Evolutionary conservation across 2,888 invertebrate genomes (phyloP).

Genomic region (Philhelius pedissequus): DNA sequence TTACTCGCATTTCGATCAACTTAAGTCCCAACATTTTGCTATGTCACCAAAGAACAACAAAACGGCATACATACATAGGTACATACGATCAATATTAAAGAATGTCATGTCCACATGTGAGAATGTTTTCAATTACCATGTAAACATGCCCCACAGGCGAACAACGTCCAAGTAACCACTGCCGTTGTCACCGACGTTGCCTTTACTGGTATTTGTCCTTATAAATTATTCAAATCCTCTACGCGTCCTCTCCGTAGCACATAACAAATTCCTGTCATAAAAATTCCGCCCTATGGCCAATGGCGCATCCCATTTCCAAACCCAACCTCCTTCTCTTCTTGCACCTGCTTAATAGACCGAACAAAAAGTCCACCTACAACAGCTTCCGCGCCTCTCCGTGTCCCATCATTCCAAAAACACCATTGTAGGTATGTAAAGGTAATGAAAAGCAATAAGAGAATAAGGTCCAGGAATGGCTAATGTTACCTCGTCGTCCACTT

Average conservation of each 20-base stretch:
- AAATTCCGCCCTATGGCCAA: conserved; percentile 53
- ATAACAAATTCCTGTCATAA: conserved; percentile 61
- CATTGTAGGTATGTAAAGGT: not conserved
- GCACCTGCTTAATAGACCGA: not conserved
- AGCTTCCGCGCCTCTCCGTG: not conserved
- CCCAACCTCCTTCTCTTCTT: not conserved
- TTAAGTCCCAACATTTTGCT: conserved; percentile 1
- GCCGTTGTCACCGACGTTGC: conserved; percentile 12
- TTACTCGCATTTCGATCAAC: conserved; percentile 5
- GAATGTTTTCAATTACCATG: conserved; percentile 66
- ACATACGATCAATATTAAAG: conserved; percentile 39
- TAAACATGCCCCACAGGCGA: conserved; percentile 19
- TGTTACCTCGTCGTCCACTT: conserved; percentile 60
- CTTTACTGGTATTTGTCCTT: conserved; percentile 26
- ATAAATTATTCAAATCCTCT: conserved; percentile 62
- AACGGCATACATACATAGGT: not conserved
- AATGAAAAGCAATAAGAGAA: conserved; percentile 66
- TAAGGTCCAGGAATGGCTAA: conserved; percentile 58
- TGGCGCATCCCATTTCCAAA: not conserved
- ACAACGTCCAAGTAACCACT: not conserved
- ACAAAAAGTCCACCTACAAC: not conserved
- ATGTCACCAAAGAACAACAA: conserved; percentile 12
- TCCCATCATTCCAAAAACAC: no score
- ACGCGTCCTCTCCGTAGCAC: conserved; percentile 51
- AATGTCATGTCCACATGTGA: conserved; percentile 43